Base-by-base conservation (phyloP, 2,797 vertebrate genomes). In the Pipistrellus nathusii region DNA sequence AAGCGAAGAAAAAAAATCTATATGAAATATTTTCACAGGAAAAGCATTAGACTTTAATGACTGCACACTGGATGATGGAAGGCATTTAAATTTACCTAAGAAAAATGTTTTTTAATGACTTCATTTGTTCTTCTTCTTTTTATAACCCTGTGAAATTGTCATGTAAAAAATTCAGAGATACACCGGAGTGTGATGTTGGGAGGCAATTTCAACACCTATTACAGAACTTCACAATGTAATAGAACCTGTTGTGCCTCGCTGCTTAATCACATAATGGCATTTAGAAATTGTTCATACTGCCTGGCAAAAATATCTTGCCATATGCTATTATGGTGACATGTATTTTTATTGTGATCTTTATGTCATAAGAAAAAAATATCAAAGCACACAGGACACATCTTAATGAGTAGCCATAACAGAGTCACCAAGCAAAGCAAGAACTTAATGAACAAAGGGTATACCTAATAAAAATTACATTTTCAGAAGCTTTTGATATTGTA, bases 81-180 rank as follows among this genome's bases (percentile, higher is more conserved):
- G 91, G 72, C 35, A 93, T 84, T 97, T 98, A 96, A 95, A 96
- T 97, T 98, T 97, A 97, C 89, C 94, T 72, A 78, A 93, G 91
- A 91, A 93, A 98, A 97, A 97, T 91, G 76, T 32, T 97, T 97
- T 98, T 97, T 97, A 98, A 98, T 98, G 97, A 97, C 85, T 98
- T 98, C 92, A 96, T 97, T 97, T 98, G 95, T 97, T 97, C 95
- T 94, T 97, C 95, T 94, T 97, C 97, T 97, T 96, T 97, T 93
- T 85, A 91, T 80, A 96, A 96, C 95, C 35, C 78, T 91, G 59
- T 97, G 73, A 97, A 97, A 96, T 96, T 97, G 91, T 96, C 94
- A 97, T 95, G 95, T 95, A 97, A 94, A 97, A 98, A 96, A 97
- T 96, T 98, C 91, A 64, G 92, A 97, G 94, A 93, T 91, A 86